These are phyloP conservation scores for Halichoeres trimaculatus DNA, from an alignment of 2,113 vertebrate genomes.

Conservation along the genomic window DNA sequence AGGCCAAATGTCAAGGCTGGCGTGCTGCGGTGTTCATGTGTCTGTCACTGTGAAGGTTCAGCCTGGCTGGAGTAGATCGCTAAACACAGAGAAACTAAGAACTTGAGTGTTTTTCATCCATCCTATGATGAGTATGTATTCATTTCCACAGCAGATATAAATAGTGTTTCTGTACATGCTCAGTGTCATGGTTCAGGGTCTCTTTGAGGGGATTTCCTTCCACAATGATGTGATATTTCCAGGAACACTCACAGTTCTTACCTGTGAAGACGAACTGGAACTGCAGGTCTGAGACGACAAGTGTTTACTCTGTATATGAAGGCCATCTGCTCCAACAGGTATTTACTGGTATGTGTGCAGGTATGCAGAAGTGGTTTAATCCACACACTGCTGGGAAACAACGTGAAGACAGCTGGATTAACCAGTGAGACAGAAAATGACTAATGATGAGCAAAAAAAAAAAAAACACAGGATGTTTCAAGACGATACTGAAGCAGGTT, in stretches of 20 bases:
- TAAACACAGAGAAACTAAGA: no score
- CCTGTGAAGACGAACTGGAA: neutral
- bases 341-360: neutral
- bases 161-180: no score
- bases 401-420: neutral
- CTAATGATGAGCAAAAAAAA: neutral
- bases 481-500: no score
- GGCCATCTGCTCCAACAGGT: neutral
- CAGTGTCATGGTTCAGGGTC: no score
- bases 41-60: no score
- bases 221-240: neutral
- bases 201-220: neutral
- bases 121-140: no score
- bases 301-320: neutral
- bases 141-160: no score
- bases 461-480: no score
- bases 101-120: no score
- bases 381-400: neutral
- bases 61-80: no score
- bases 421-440: neutral
- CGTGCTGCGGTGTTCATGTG: no score
- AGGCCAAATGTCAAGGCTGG: neutral
- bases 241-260: neutral
- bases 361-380: neutral
- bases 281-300: neutral